Percentiles rank a stretch among this genome's conserved stretches.
phyloP scores from a whole-genome alignment of 2,113 vertebrate genomes.

The Apus apus region DNA sequence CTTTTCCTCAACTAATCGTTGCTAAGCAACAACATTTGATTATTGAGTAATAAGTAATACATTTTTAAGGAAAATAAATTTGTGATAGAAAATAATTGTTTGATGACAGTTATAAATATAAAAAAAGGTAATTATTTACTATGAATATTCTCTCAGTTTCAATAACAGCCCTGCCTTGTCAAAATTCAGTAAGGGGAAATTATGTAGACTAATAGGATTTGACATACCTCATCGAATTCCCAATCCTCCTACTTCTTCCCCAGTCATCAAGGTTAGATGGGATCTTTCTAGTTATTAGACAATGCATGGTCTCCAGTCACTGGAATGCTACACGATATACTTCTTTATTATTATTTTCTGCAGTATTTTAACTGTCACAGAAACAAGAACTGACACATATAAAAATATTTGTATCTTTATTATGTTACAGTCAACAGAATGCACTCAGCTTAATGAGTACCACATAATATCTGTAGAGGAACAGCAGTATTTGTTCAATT shows the following conservation, averaged over 20 bases:
- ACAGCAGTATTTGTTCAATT: not conserved
- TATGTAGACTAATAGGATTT: conserved; percentile 73
- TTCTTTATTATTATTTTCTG: not conserved
- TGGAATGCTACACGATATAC: not conserved
- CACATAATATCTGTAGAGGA: not conserved
- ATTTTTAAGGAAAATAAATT: not conserved
- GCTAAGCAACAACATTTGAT: not conserved
- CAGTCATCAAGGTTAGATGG: not conserved
- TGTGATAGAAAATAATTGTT: not conserved
- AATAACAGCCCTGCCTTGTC: conserved; percentile 24
- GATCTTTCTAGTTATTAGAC: not conserved
- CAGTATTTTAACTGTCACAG: not conserved
- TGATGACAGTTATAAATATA: not conserved
- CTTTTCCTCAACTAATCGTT: not conserved
- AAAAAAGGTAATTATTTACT: conserved; percentile 3
- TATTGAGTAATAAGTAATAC: not conserved
- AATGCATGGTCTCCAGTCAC: not conserved
- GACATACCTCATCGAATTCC: conserved; percentile 59
- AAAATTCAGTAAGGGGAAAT: conserved; percentile 61
- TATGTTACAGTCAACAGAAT: not conserved
- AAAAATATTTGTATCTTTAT: not conserved
- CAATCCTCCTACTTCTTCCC: conserved; percentile 20
- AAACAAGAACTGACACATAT: not conserved
- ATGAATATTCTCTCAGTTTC: not conserved
- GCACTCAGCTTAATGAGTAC: fast-evolving